These are phyloP conservation scores for Lamellibrachia columna DNA, from an alignment of 2,888 invertebrate genomes.

Conservation along the genomic window DNA sequence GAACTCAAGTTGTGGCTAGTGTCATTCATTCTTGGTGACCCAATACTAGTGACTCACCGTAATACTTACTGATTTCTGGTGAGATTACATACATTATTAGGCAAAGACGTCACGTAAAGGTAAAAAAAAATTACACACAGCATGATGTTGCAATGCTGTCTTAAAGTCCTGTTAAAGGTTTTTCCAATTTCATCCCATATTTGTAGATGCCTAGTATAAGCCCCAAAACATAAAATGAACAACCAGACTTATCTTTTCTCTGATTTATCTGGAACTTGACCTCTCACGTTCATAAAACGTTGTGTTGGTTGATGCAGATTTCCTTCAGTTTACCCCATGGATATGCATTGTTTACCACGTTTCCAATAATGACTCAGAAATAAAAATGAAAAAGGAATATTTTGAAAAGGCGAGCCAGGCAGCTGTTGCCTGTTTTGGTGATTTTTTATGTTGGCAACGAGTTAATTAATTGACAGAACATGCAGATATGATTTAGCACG, in stretches of 20 bases:
- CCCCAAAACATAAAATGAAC: background rate
- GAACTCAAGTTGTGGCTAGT: background rate
- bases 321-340: background rate
- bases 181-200: slow-evolving; percentile 8
- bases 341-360: background rate
- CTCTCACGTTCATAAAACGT: slow-evolving; percentile 8
- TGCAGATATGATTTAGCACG: background rate
- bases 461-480: slow-evolving; percentile 23
- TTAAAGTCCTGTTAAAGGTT: background rate
- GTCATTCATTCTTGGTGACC: background rate
- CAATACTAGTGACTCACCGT: background rate
- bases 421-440: slow-evolving; percentile 8
- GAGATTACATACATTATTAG: slow-evolving; percentile 20
- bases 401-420: slow-evolving; percentile 16
- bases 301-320: background rate
- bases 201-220: slow-evolving; percentile 16
- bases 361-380: background rate
- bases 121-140: background rate
- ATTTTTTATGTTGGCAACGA: background rate
- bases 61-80: slow-evolving; percentile 14
- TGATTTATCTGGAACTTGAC: background rate
- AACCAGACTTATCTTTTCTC: slow-evolving; percentile 13
- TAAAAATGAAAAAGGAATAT: slow-evolving; percentile 13
- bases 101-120: slow-evolving; percentile 13
- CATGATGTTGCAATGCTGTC: background rate